Evolutionary conservation across 2,888 invertebrate genomes (phyloP).

Genomic region (Dusona sp.): DNA sequence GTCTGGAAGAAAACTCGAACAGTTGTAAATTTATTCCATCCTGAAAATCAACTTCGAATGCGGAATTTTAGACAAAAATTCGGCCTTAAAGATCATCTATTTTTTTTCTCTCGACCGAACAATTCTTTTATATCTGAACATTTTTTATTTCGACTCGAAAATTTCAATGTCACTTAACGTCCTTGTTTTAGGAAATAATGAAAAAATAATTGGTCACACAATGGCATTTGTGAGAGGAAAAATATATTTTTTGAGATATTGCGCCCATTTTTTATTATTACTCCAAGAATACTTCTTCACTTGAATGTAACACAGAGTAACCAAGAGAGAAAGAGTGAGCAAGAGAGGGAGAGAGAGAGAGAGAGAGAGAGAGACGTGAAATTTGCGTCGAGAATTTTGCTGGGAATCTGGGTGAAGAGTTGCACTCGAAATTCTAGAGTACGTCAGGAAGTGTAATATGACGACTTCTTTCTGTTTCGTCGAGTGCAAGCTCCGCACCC

Average conservation of each 20-base stretch:
- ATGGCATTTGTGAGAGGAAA: background rate
- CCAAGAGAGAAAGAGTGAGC: background rate
- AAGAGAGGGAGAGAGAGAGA: background rate
- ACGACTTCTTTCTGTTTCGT: background rate
- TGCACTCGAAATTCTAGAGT: slow-evolving; percentile 57
- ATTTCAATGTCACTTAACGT: background rate
- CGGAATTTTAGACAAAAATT: too few relatives aligned
- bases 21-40: too few relatives aligned
- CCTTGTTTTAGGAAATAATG: background rate
- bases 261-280: slow-evolving; percentile 4
- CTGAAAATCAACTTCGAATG: too few relatives aligned
- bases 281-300: slow-evolving; percentile 40
- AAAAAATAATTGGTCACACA: background rate
- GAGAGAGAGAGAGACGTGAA: slow-evolving; percentile 4
- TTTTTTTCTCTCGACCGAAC: background rate
- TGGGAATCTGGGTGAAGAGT: slow-evolving; percentile 62
- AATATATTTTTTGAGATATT: slow-evolving; percentile 17
- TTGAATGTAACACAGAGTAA: background rate
- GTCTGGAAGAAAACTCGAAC: too few relatives aligned
- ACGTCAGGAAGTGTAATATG: slow-evolving; percentile 26
- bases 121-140: background rate
- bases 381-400: slow-evolving; percentile 37
- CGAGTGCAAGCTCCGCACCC: background rate
- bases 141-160: background rate
- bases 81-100: too few relatives aligned